Evolutionary conservation across 2,888 invertebrate genomes (phyloP), one percentile per base, ranked within the genome.

Genomic region (Neria commutata): DNA sequence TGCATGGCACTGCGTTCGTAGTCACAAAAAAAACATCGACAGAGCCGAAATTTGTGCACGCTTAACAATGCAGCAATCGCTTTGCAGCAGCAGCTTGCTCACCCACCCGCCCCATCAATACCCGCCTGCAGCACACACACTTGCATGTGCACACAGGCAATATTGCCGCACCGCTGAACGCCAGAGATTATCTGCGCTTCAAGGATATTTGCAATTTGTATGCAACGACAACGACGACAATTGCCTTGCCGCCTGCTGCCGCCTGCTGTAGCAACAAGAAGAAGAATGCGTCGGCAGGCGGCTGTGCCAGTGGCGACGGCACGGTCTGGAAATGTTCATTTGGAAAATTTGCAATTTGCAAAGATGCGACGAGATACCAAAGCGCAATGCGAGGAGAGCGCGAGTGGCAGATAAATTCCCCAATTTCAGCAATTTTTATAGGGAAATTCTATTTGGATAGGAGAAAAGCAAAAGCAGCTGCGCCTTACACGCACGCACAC

Each of bases 201-300:
- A 60, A 60, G 62, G 62, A 60, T 62, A 60, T 62, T 62, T 59
- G 51, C 55, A 54, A 62, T 60, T 60, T 62, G 60, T 37, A 62
- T 46, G 55, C 33, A 57, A 57, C 46, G 34, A 47, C 50, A 34
- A 21, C 49, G 46, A 14, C 37, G 53, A 33, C 3, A 56, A 45
- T 5, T 29, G 23, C 26, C 47, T 24, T 47, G 8, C n/a, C 23
- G 16, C 14, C 11, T 6, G 19, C 23, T 5, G 3, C 19, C 11
- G 6, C 47, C 10, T 14, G 8, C 10, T 24, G 19, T 5, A n/a
- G 29, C 29, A 11, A 47, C 24, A 24, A 2, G 34, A 33, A 21
- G 34, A 25, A n/a, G 23, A 50, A 25, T 40, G 40, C 16, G 25
- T 17, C 16, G n/a, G n/a, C n/a, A n/a, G n/a, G n/a, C n/a, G n/a